Conservation (phyloP, 2,113 vertebrate species). For the Plestiodon gilberti region DNA sequence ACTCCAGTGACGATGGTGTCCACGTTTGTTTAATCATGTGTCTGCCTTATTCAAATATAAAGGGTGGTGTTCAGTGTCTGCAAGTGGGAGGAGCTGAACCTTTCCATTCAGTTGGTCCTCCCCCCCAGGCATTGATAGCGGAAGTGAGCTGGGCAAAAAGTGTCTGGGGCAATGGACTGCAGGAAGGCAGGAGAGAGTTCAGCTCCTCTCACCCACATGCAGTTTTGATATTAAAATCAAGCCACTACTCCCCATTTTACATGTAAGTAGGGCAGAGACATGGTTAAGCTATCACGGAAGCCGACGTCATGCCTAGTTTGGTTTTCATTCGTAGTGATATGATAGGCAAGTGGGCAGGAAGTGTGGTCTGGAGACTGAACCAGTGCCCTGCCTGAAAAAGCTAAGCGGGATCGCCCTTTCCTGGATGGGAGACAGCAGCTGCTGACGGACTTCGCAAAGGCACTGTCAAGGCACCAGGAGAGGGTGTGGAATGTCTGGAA, state of each 20-base stretch:
- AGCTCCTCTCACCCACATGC: neutral
- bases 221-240: neutral
- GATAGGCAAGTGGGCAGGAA: no score
- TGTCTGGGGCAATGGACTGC: neutral
- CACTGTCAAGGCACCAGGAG: no score
- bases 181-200: neutral
- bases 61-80: neutral
- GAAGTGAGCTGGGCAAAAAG: neutral
- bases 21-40: no score
- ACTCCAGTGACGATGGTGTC: neutral
- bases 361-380: no score
- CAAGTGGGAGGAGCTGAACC: neutral
- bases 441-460: no score
- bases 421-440: no score
- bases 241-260: neutral
- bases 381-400: no score
- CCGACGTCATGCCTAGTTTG: neutral
- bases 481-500: no score
- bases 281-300: no score
- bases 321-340: no score
- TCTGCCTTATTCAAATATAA: neutral
- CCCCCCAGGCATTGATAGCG: neutral
- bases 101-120: neutral
- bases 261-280: neutral
- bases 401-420: no score